A percentile compares a stretch with the other conserved stretches of the same genome.
Evolutionary conservation across 1,140 invertebrate species (phyloP).

Genomic region (Atopsyche davidsoni): DNA sequence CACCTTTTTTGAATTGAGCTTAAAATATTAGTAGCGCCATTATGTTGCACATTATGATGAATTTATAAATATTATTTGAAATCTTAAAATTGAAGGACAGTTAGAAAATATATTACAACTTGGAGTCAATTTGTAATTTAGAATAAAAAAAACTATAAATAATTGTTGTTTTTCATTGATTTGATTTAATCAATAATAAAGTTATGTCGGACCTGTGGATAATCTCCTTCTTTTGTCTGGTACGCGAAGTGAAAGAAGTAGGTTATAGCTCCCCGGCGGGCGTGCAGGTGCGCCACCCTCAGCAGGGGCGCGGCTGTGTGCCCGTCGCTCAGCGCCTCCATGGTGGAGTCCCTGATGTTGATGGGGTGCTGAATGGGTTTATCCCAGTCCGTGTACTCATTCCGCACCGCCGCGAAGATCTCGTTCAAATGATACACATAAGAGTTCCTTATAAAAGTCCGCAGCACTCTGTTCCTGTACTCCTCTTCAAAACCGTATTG

Average conservation of each 20-base stretch:
- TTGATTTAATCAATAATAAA: not conserved
- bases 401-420: conserved; percentile 82
- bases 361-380: conserved; percentile 79
- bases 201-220: conserved; percentile 64
- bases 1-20: too few species aligned
- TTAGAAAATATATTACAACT: too few species aligned
- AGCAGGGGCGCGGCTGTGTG: conserved; percentile 68
- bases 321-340: conserved; percentile 83
- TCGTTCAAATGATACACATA: conserved; percentile 86
- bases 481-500: conserved; percentile 73
- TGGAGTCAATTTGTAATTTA: too few species aligned
- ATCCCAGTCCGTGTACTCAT: conserved; percentile 92
- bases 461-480: conserved; percentile 62
- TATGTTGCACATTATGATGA: too few species aligned
- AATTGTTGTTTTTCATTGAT: too few species aligned
- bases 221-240: conserved; percentile 67
- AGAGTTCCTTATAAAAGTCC: conserved; percentile 81
- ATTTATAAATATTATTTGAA: too few species aligned
- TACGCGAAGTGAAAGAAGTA: conserved; percentile 79
- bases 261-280: conserved; percentile 61
- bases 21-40: too few species aligned
- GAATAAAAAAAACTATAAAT: too few species aligned
- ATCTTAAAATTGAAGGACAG: too few species aligned
- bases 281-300: conserved; percentile 64
- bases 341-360: conserved; percentile 73